Base-by-base conservation (phyloP, 2,888 invertebrate genomes). In the Caenorhabditis sulstoni region DNA sequence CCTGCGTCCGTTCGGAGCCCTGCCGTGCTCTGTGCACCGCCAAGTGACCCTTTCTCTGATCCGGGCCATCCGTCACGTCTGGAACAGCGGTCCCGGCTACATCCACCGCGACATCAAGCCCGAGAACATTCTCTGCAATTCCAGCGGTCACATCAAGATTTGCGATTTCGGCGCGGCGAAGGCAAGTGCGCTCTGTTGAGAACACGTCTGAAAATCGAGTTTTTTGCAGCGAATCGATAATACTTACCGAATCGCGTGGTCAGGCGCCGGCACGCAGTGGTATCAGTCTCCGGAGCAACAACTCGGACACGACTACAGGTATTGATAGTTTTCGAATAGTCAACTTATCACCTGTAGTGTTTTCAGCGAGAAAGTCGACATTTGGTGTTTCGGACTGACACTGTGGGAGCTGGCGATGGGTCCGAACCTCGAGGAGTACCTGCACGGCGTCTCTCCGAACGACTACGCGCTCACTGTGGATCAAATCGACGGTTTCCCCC, bases 91-190 rank as follows among this genome's bases (percentile, higher is more conserved):
- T 37, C 77, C 77, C 7, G 77, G 77, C 5, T 78, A 75, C 47
- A 67, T 81, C 53, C 81, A 81, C 65, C 44, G 74, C 18, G 81
- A 81, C 62, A 73, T 81, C 44, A 81, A 81, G 67, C 81, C 78
- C 0, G 70, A 70, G 20, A 81, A 81, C 61, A 71, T 81, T 37
- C 39, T 81, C 11, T 44, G 59, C 12, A 71, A 75, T 35, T 68
- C 59, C 4, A 11, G 53, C 11, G 81, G 81, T 67, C 55, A 49
- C 3, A 49, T 81, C 23, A 81, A 81, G 39, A 67, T 81, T 37
- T 71, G 70, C 37, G 81, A 81, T 73, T 81, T 81, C 23, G 81
- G 81, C 16, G 53, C 70, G 0, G 65, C 79, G 0, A 76, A 76
- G 29, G 70, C 62, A 29, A 29, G n/a, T n/a, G n/a, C n/a, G n/a